Conservation (phyloP, 2,797 vertebrate genomes). For the Steatocranus sp. region DNA sequence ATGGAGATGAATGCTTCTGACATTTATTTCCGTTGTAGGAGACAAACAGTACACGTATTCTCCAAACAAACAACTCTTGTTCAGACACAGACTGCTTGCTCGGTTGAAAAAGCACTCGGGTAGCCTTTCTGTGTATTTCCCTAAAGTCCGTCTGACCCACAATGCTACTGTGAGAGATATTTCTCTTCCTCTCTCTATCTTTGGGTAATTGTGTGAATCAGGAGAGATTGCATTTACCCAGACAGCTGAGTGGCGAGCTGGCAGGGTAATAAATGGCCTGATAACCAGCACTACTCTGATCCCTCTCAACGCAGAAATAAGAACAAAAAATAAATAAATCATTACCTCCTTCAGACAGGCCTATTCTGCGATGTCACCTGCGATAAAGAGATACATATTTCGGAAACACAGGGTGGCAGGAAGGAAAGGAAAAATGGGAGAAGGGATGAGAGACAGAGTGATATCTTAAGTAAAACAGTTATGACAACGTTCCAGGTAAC, state of each 20-base stretch:
- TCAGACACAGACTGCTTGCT: neutral
- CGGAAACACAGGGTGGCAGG: constrained; percentile 23
- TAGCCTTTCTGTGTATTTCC: constrained; percentile 30
- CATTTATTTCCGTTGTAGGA: constrained; percentile 16
- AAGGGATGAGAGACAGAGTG: neutral
- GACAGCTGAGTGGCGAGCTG: constrained; percentile 76
- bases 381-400: constrained; percentile 78
- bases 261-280: constrained; percentile 78
- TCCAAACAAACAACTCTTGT: neutral
- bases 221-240: constrained; percentile 78
- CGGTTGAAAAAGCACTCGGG: neutral
- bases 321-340: constrained; percentile 74
- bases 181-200: constrained; percentile 59
- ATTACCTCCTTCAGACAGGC: constrained; percentile 75
- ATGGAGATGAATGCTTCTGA: constrained; percentile 14
- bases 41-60: neutral
- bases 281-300: constrained; percentile 70
- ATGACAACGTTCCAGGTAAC: constrained; percentile 20
- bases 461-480: constrained; percentile 23
- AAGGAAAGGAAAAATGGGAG: neutral
- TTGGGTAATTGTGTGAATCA: constrained; percentile 81
- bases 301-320: constrained; percentile 62
- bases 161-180: constrained; percentile 34
- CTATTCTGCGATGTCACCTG: constrained; percentile 74
- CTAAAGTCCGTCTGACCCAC: constrained; percentile 60